phyloP scores from a whole-genome alignment of 2,797 vertebrate genomes.

The Smutsia gigantea region DNA sequence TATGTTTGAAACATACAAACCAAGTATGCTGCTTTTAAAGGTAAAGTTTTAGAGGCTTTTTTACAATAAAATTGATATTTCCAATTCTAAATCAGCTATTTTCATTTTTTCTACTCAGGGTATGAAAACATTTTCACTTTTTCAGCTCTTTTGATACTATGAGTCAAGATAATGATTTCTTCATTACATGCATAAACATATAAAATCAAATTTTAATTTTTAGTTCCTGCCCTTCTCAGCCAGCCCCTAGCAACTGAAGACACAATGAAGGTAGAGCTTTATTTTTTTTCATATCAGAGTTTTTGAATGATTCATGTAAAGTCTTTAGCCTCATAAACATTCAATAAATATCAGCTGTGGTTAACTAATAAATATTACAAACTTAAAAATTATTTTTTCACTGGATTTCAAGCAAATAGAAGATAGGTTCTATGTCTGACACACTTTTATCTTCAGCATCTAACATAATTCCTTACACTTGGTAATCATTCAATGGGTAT shows the following conservation, averaged over 20 bases:
- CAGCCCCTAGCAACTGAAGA: not conserved
- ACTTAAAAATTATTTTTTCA: constrained; percentile 24
- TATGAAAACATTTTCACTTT: too few relatives aligned
- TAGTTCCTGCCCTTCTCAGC: not conserved
- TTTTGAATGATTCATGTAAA: constrained; percentile 31
- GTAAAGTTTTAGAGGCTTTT: not conserved
- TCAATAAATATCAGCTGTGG: not conserved
- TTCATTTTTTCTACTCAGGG: not conserved
- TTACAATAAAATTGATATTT: not conserved
- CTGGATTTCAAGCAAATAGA: constrained; percentile 9
- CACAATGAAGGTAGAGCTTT: not conserved
- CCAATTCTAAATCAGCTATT: not conserved
- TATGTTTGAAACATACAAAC: not conserved
- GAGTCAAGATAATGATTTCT: not conserved
- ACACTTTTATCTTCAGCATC: not conserved
- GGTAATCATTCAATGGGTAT: not conserved
- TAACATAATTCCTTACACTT: not conserved
- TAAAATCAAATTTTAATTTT: constrained; percentile 60
- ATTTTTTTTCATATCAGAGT: not conserved
- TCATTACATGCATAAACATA: not conserved
- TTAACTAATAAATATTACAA: constrained; percentile 9
- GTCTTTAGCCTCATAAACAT: not conserved
- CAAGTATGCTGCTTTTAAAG: not conserved
- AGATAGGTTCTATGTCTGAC: not conserved
- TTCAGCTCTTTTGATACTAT: not conserved